Evolutionary conservation across 2,797 vertebrate species (phyloP).

Genomic region (Anniella stebbinsi): DNA sequence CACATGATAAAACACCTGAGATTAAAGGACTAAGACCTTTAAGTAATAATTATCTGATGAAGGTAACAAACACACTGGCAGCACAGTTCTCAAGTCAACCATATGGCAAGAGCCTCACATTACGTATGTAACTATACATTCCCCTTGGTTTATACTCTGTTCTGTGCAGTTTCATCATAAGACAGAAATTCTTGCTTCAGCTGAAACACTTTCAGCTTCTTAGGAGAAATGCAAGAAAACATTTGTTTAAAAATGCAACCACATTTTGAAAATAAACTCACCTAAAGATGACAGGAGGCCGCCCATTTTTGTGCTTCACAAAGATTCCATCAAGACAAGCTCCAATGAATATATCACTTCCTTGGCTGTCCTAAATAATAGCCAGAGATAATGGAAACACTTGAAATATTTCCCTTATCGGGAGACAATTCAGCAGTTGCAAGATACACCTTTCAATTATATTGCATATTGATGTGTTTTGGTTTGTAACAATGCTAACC

Average conservation of each 20-base stretch:
- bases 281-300: conserved; percentile 91
- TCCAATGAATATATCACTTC: conserved; percentile 91
- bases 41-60: not conserved
- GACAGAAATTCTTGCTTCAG: not conserved
- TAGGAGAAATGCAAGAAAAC: conserved; percentile 4
- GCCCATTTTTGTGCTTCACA: conserved; percentile 94
- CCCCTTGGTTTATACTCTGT: not conserved
- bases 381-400: conserved; percentile 46
- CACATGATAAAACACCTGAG: not conserved
- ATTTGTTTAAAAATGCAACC: not conserved
- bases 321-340: conserved; percentile 97
- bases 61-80: not conserved
- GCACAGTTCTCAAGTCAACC: not conserved
- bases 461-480: not conserved
- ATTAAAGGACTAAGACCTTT: not conserved
- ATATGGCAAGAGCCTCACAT: not conserved
- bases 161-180: not conserved
- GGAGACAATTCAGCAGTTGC: not conserved
- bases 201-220: not conserved
- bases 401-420: not conserved
- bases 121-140: not conserved
- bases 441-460: not conserved
- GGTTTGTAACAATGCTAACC: not conserved
- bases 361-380: conserved; percentile 90
- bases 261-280: conserved; percentile 65